Conservation (phyloP, 1,140 invertebrate species). For the Drosophila ananassae region DNA sequence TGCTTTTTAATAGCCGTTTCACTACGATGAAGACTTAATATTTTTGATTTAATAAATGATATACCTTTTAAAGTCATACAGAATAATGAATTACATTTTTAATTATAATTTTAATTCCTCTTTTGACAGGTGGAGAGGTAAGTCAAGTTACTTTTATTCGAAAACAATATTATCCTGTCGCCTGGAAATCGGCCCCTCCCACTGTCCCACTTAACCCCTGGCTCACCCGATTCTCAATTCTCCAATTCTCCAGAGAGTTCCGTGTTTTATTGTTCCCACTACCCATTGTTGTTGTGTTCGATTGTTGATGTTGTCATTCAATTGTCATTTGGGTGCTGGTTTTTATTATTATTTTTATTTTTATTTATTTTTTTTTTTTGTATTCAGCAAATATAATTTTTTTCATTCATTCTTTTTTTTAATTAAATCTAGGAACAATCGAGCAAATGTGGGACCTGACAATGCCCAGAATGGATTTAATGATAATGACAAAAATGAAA, state of each 20-base stretch:
- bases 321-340: constrained; percentile 70
- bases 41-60: too few relatives aligned
- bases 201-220: constrained; percentile 24
- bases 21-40: background rate
- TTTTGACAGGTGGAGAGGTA: constrained; percentile 10
- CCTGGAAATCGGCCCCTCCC: constrained; percentile 43
- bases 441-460: constrained; percentile 64
- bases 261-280: constrained; percentile 61
- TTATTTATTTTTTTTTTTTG: constrained; percentile 32
- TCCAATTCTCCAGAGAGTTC: constrained; percentile 37
- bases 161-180: constrained; percentile 37
- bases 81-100: background rate
- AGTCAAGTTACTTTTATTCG: constrained; percentile 33
- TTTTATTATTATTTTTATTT: constrained; percentile 3
- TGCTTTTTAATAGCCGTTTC: constrained; percentile 8
- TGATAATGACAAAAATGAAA: constrained; percentile 58
- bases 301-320: constrained; percentile 67
- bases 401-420: constrained; percentile 61
- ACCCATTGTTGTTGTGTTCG: constrained; percentile 56
- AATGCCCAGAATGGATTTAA: constrained; percentile 58
- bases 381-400: constrained; percentile 46
- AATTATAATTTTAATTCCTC: constrained; percentile 4
- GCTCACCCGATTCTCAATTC: constrained; percentile 39
- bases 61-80: background rate
- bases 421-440: constrained; percentile 77